Base-by-base conservation (phyloP, 1,140 invertebrate genomes). In the Aethina tumida region DNA sequence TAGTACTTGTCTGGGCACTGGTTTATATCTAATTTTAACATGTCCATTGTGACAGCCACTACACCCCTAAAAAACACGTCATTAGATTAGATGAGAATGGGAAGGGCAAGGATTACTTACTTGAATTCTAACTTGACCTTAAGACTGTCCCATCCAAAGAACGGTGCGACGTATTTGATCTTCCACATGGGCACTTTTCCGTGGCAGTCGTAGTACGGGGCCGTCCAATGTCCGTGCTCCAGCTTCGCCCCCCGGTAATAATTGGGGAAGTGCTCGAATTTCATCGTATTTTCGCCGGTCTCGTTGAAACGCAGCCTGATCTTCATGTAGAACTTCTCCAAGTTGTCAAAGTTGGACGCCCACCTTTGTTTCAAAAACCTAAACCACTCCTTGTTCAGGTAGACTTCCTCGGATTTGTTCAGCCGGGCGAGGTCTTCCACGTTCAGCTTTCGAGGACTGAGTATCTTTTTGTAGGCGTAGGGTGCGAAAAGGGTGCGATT, bases 91-190 rank as follows among this genome's bases (percentile, higher is more conserved):
- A 41, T 20, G 32, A 19, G 10, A 12, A 21, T n/a, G n/a, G n/a
- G n/a, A n/a, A n/a, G n/a, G n/a, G n/a, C n/a, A n/a, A n/a, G n/a
- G n/a, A n/a, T n/a, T 56, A 78, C 84, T 85, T 67, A 92, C 88
- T 94, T 93, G 67, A 95, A 94, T 73, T 94, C 88, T 45, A 94
- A 66, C 65, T 84, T 86, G 15, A 77, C 78, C 71, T 85, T 88
- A 29, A 97, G 73, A 59, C 79, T 85, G 61, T 97, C 92, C 81
- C 84, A 91, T 35, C 94, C 94, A 64, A 99, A 99, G 75, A 98
- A 97, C 34, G 94, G 94, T 34, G 81, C 81, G 32, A 87, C 82
- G 70, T 97, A 98, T 22, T 88, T 92, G 44, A 97, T 77, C 45
- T 96, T 74, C 95, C 94, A 98, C 67, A 90, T 89, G 52, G 90